phyloP scores from a whole-genome alignment of 2,797 vertebrate genomes.

The Acanthurus tractus region DNA sequence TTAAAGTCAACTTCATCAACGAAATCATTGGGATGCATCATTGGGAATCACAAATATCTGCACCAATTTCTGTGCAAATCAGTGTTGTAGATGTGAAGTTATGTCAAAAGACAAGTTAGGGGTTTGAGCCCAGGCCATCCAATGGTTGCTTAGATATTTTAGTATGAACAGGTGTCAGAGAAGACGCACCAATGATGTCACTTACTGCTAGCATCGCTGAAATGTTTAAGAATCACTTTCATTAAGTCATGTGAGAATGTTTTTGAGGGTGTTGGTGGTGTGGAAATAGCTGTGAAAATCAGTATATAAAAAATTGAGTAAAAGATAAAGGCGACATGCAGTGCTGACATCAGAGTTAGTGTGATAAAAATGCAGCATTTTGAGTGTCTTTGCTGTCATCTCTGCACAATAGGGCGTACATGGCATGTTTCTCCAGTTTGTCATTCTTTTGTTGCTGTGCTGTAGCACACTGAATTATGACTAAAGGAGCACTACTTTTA shows the following conservation, averaged over 20 bases:
- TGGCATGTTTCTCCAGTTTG: constrained; percentile 18
- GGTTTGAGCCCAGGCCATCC: not conserved
- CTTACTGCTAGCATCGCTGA: not conserved
- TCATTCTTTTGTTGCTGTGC: constrained; percentile 19
- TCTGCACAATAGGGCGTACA: constrained; percentile 14
- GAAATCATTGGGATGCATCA: not conserved
- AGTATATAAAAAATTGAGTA: not conserved
- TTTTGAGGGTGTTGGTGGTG: not conserved
- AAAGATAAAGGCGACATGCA: not conserved
- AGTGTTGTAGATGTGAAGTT: not conserved
- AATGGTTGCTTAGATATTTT: not conserved
- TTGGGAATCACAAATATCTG: not conserved
- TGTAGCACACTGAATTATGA: constrained; percentile 52
- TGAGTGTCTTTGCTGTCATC: constrained; percentile 26
- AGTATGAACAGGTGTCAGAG: too few species aligned
- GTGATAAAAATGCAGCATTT: constrained; percentile 6
- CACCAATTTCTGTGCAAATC: not conserved
- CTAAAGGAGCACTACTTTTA: constrained; percentile 47
- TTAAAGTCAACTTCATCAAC: not conserved
- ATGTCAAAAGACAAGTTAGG: too few species aligned
- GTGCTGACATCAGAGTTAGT: constrained; percentile 18
- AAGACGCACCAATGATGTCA: not conserved
- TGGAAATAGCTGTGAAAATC: constrained; percentile 2
- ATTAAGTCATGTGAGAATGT: not conserved
- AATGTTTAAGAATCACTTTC: not conserved